Conservation (phyloP, 2,797 vertebrate species). For the Trachops cirrhosus region DNA sequence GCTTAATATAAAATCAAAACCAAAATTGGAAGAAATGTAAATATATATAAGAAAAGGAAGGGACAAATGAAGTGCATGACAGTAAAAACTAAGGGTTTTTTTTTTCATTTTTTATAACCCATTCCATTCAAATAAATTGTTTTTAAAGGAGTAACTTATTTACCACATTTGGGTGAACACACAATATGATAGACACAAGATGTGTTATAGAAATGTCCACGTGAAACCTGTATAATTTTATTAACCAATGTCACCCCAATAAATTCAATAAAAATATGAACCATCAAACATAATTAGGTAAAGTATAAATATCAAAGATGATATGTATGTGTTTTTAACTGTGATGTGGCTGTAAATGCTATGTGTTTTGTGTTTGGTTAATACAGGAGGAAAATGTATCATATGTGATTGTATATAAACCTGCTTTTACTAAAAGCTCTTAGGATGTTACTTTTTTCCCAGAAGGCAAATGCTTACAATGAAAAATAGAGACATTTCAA, state of each 20-base stretch:
- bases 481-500: constrained; percentile 24
- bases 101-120: neutral
- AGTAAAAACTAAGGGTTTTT: neutral
- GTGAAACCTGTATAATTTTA: too few species aligned
- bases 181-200: too few species aligned
- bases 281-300: neutral
- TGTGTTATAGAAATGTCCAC: too few species aligned
- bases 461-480: neutral
- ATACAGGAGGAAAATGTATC: neutral
- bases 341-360: neutral
- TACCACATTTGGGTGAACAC: neutral
- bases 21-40: neutral
- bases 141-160: neutral
- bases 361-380: neutral
- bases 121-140: neutral
- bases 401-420: neutral
- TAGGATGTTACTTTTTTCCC: neutral
- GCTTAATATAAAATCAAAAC: neutral
- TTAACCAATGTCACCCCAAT: too few species aligned
- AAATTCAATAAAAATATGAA: neutral
- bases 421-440: neutral
- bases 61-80: neutral
- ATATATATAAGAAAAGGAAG: neutral
- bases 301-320: neutral
- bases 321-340: neutral